Percentiles rank a stretch among this genome's conserved stretches.
Evolutionary conservation across 2,888 invertebrate genomes (phyloP).

Genomic region (Cephalotes varians): DNA sequence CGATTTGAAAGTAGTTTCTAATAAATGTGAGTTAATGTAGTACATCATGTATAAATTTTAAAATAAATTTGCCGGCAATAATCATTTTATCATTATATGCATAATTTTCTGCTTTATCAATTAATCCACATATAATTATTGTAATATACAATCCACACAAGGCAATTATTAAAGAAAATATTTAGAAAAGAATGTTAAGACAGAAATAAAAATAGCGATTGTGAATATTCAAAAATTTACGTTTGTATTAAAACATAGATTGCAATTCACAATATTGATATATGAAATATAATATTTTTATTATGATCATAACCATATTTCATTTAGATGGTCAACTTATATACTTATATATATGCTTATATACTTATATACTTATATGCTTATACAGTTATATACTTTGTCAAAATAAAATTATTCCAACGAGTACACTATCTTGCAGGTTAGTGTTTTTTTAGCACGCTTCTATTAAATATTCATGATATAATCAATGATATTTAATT

Average conservation of each 20-base stretch:
- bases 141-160: background rate
- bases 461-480: no score
- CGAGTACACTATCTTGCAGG: no score
- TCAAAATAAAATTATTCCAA: background rate
- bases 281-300: background rate
- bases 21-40: constrained; percentile 82
- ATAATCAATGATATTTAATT: no score
- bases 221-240: background rate
- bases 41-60: constrained; percentile 81
- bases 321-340: background rate
- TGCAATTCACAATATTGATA: background rate
- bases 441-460: no score
- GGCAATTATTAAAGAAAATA: background rate
- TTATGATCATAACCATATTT: background rate
- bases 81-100: constrained; percentile 63
- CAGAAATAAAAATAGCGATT: background rate
- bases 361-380: no score
- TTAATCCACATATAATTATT: background rate
- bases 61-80: constrained; percentile 81
- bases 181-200: background rate
- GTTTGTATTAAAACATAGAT: background rate
- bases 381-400: no score
- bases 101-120: background rate
- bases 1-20: constrained; percentile 79
- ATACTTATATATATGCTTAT: no score